Evolutionary conservation across 1,140 invertebrate genomes (phyloP).

Genomic region (Plutomurus gul): DNA sequence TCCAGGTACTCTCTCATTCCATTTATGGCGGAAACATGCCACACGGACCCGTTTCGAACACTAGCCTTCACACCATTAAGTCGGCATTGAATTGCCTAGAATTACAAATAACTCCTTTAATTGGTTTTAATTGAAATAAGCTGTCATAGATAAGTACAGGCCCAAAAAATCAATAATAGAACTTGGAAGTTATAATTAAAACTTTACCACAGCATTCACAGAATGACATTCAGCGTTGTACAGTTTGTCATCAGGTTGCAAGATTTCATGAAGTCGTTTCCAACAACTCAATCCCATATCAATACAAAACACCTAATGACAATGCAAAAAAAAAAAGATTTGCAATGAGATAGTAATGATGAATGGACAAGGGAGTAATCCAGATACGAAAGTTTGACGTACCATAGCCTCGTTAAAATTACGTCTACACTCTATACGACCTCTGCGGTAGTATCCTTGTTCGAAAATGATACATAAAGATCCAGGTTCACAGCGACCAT

Average conservation of each 20-base stretch:
- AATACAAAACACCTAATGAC: conserved; percentile 67
- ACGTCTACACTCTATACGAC: conserved; percentile 20
- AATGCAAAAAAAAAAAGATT: background rate
- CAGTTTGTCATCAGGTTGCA: background rate
- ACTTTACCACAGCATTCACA: background rate
- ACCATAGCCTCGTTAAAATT: conserved; percentile 1
- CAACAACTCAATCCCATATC: conserved; percentile 72
- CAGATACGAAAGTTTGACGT: background rate
- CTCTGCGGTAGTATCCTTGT: conserved; percentile 54
- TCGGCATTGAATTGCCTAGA: conserved; percentile 71
- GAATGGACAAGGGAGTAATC: background rate
- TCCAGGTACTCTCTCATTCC: background rate
- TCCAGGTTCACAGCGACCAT: background rate
- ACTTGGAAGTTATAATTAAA: too few relatives aligned
- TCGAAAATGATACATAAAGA: background rate
- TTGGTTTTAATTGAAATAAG: too few relatives aligned
- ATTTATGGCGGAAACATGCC: background rate
- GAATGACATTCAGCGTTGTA: background rate
- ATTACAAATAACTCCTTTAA: background rate
- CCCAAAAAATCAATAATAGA: too few relatives aligned
- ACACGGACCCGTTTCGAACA: conserved; percentile 58
- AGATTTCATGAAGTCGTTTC: conserved; percentile 46
- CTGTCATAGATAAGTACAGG: too few relatives aligned
- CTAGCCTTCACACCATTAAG: conserved; percentile 71
- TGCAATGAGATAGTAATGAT: conserved; percentile 48